Conservation (phyloP, 2,888 invertebrate genomes). For the Stenolophus ochropezus region DNA sequence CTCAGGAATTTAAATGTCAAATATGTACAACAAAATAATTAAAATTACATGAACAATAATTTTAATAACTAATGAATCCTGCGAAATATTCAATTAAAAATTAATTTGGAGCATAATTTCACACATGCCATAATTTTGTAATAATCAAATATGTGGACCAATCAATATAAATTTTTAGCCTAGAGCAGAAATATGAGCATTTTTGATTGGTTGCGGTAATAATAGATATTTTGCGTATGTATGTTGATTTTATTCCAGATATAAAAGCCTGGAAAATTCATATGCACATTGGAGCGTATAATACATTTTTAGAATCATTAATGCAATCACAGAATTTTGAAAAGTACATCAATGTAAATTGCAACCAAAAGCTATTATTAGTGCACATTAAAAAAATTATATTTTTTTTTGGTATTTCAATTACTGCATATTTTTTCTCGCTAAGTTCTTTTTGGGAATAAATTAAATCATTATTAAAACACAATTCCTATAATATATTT, state of each 20-base stretch:
- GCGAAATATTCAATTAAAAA: not conserved
- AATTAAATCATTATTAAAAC: too few relatives aligned
- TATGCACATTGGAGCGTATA: not conserved
- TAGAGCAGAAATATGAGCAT: not conserved
- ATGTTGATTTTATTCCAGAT: not conserved
- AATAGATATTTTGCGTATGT: not conserved
- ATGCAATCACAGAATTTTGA: not conserved
- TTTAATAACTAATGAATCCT: not conserved
- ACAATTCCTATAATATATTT: too few relatives aligned
- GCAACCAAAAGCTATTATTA: not conserved
- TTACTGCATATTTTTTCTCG: too few relatives aligned
- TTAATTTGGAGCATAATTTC: not conserved
- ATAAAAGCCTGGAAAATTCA: not conserved
- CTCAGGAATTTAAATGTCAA: not conserved
- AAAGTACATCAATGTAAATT: not conserved
- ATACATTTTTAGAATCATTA: not conserved
- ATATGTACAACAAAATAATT: not conserved
- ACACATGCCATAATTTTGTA: not conserved
- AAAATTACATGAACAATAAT: not conserved
- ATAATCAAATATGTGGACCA: not conserved
- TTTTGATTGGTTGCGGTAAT: not conserved
- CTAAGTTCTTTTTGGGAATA: too few relatives aligned
- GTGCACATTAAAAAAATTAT: not conserved
- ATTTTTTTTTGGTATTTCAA: not conserved
- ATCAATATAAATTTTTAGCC: not conserved